These are phyloP conservation scores for Tyria jacobaeae DNA, from an alignment of 2,888 invertebrate genomes.

Conservation along the genomic window DNA sequence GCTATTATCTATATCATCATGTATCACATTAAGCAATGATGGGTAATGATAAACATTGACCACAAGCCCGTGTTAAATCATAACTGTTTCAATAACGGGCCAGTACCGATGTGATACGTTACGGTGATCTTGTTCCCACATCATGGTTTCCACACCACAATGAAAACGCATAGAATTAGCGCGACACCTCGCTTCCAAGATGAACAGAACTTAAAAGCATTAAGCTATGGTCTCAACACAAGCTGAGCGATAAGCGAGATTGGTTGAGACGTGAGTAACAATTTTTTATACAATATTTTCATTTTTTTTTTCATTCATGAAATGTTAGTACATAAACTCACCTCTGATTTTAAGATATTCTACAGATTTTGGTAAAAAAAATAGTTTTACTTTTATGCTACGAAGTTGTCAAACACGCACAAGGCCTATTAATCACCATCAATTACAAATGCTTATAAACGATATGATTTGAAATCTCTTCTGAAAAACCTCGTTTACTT, in stretches of 20 bases:
- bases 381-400: no score
- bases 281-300: no score
- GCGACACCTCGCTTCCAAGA: slow-evolving; percentile 12
- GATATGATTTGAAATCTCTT: no score
- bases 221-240: background rate
- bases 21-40: no score
- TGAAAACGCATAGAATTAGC: slow-evolving; percentile 20
- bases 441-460: no score
- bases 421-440: no score
- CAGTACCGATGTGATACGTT: slow-evolving; percentile 30
- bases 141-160: slow-evolving; percentile 45
- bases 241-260: slow-evolving; percentile 14
- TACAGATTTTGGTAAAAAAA: no score
- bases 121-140: slow-evolving; percentile 49
- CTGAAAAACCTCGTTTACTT: no score
- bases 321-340: no score
- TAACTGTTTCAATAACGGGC: slow-evolving; percentile 24
- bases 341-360: no score
- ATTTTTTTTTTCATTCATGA: no score
- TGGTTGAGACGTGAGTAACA: background rate
- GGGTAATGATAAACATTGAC: slow-evolving; percentile 13
- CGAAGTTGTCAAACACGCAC: no score
- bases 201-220: slow-evolving; percentile 12
- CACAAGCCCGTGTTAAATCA: slow-evolving; percentile 14
- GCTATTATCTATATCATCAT: background rate